phyloP scores from a whole-genome alignment of 2,888 invertebrate genomes.

The Agrotis ipsilon region DNA sequence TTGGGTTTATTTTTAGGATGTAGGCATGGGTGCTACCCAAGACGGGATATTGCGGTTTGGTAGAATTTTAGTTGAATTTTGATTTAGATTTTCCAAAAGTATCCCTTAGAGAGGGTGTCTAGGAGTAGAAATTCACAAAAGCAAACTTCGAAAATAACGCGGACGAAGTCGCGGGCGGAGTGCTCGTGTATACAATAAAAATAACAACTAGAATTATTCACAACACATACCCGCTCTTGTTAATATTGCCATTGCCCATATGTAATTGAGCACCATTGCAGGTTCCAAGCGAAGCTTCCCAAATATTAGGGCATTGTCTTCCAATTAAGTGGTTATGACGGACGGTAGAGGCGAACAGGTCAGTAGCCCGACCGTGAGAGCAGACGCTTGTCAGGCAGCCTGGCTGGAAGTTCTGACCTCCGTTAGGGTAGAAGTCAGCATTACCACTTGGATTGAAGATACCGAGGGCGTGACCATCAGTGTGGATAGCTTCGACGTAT shows the following conservation, averaged over 20 bases:
- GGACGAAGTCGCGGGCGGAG: no score
- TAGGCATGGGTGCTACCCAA: no score
- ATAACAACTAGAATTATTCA: no score
- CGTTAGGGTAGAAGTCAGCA: slow-evolving; percentile 80
- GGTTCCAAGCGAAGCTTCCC: slow-evolving; percentile 64
- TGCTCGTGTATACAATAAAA: no score
- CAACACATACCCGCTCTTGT: slow-evolving; percentile 71
- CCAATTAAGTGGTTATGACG: slow-evolving; percentile 72
- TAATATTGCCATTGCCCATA: slow-evolving; percentile 74
- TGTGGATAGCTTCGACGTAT: slow-evolving; percentile 80
- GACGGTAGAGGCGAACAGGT: slow-evolving; percentile 75
- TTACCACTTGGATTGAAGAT: slow-evolving; percentile 70
- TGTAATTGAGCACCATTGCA: slow-evolving; percentile 69
- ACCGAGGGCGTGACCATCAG: slow-evolving; percentile 74
- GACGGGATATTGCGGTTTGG: no score
- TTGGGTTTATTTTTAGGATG: no score
- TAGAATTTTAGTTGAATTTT: no score
- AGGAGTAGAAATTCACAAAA: no score
- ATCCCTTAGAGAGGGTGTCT: no score
- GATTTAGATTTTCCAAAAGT: no score
- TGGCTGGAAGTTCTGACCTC: slow-evolving; percentile 76
- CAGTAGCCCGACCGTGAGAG: slow-evolving; percentile 75
- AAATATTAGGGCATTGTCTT: slow-evolving; percentile 67
- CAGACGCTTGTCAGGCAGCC: slow-evolving; percentile 75
- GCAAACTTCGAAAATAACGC: no score